A percentile compares a stretch with the other conserved stretches of the same genome.
Evolutionary conservation across 2,888 invertebrate species (phyloP).

Genomic region (Tetheella fluctuosa): DNA sequence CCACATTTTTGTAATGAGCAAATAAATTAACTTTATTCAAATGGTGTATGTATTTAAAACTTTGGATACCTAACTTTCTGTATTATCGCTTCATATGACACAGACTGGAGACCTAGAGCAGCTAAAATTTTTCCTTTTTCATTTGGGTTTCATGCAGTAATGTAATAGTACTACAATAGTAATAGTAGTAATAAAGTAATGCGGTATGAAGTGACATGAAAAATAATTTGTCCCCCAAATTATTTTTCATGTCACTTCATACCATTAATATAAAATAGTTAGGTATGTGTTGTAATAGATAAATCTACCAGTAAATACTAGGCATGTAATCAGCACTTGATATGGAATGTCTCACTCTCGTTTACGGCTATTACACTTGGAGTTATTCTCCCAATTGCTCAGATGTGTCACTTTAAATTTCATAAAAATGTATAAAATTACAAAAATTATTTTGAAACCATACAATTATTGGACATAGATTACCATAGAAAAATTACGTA

Average conservation of each 20-base stretch:
- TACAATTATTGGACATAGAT: constrained; percentile 64
- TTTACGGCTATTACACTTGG: constrained; percentile 71
- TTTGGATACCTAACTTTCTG: constrained; percentile 12
- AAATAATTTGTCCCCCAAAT: not conserved
- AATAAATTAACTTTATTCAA: constrained; percentile 39
- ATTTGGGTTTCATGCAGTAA: not conserved
- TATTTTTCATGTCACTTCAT: not conserved
- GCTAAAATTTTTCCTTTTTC: not conserved
- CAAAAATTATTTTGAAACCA: constrained; percentile 79
- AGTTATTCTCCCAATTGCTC: constrained; percentile 64
- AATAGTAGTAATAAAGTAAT: too few relatives aligned
- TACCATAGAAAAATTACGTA: constrained; percentile 65
- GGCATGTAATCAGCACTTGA: constrained; percentile 56
- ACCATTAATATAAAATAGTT: not conserved
- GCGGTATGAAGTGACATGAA: too few relatives aligned
- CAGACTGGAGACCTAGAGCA: not conserved
- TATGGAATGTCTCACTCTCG: constrained; percentile 83
- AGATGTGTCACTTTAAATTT: constrained; percentile 75
- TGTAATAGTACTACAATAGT: too few relatives aligned
- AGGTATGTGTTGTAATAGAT: not conserved
- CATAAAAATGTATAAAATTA: constrained; percentile 83
- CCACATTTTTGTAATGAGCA: constrained; percentile 59
- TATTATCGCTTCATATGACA: not conserved
- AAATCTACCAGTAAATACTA: constrained; percentile 1
- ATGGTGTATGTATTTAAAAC: constrained; percentile 26